A percentile compares a stretch with the other conserved stretches of the same genome.
These are phyloP conservation scores for Caenorhabditis japonica DNA, from an alignment of 2,888 invertebrate species.

Conservation along the genomic window DNA sequence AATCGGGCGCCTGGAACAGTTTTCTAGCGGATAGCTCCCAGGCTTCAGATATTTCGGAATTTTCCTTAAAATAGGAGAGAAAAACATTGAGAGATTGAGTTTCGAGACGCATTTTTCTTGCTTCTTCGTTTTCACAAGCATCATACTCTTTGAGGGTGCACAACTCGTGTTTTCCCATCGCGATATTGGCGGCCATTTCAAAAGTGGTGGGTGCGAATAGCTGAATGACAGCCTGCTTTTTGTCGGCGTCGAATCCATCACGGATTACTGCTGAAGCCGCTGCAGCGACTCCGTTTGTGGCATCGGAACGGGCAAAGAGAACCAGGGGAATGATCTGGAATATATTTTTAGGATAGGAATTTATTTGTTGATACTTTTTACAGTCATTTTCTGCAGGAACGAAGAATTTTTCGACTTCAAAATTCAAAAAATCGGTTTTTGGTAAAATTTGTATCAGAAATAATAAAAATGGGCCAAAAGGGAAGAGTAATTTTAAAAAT, in stretches of 20 bases:
- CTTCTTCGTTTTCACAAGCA: constrained; percentile 38
- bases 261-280: constrained; percentile 55
- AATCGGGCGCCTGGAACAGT: constrained; percentile 24
- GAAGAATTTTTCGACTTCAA: neutral
- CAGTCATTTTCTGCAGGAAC: too few relatives aligned
- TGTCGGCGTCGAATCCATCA: constrained; percentile 59
- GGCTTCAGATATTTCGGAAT: neutral
- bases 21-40: constrained; percentile 32
- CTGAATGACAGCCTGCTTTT: constrained; percentile 47
- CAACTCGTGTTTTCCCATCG: constrained; percentile 22
- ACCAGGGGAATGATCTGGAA: constrained; percentile 54
- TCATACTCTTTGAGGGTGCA: constrained; percentile 22
- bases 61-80: constrained; percentile 11
- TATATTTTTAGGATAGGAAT: neutral
- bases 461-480: constrained; percentile 1
- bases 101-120: constrained; percentile 34
- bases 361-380: neutral
- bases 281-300: constrained; percentile 38
- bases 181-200: constrained; percentile 28
- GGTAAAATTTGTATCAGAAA: too few relatives aligned
- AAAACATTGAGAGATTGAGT: constrained; percentile 32
- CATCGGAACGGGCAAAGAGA: constrained; percentile 51
- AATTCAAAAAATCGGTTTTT: neutral
- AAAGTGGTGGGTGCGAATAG: constrained; percentile 51
- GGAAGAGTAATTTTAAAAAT: too few relatives aligned